Percentiles rank a stretch among this genome's conserved stretches.
These are phyloP conservation scores for Borostomias antarcticus DNA, from an alignment of 2,797 vertebrate genomes.

Conservation along the genomic window DNA sequence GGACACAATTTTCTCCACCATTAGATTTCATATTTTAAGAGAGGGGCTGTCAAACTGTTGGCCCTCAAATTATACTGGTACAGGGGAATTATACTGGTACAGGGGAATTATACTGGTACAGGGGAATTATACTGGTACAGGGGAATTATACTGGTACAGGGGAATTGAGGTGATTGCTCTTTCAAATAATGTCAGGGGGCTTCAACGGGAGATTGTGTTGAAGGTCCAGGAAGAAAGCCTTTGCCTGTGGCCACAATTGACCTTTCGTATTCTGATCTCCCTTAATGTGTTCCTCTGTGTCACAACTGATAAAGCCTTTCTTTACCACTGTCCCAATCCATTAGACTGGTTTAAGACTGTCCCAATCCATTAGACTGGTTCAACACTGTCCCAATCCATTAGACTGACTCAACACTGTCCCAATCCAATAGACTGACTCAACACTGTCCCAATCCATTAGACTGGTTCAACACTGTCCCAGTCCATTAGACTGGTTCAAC, in stretches of 20 bases:
- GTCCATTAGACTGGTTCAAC: conserved; percentile 27
- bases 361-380: conserved; percentile 1
- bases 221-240: conserved; percentile 55
- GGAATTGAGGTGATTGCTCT: conserved; percentile 56
- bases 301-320: conserved; percentile 69
- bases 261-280: conserved; percentile 73
- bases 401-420: conserved; percentile 50
- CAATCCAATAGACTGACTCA: not conserved
- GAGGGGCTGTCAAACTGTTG: conserved; percentile 4
- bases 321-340: conserved; percentile 66
- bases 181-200: conserved; percentile 58
- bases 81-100: conserved; percentile 46
- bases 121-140: conserved; percentile 50
- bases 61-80: not conserved
- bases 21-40: not conserved
- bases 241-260: conserved; percentile 70
- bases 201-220: conserved; percentile 47
- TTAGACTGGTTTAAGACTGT: conserved; percentile 61
- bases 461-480: conserved; percentile 22
- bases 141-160: conserved; percentile 46
- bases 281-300: conserved; percentile 71
- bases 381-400: conserved; percentile 70
- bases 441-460: conserved; percentile 72
- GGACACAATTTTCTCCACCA: not conserved
- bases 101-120: conserved; percentile 48